Evolutionary conservation across 1,140 invertebrate species (phyloP), one percentile per base, ranked within the genome.

Genomic region (Drosophila virilis): DNA sequence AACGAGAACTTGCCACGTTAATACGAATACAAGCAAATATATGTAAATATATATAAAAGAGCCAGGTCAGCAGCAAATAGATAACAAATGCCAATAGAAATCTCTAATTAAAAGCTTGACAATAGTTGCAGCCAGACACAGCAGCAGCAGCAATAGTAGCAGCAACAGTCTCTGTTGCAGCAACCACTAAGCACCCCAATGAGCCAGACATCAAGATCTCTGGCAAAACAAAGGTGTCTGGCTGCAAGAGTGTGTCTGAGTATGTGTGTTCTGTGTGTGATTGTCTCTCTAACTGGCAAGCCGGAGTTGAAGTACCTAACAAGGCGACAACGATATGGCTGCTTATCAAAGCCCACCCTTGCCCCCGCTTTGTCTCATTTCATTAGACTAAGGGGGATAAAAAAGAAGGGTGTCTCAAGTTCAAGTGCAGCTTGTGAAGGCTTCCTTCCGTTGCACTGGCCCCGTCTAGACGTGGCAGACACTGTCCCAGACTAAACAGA

Each of bases 161-260:
- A 48, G 46, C 38, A 43, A 58, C 37, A 42, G 38, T 28, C 37
- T 28, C n/a, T 28, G 45, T 43, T 33, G 32, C 13, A 8, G 43
- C 32, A 54, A 38, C 46, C 38, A 60, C 57, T 60, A 67, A 67
- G 54, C 55, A 50, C 65, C 54, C 54, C 43, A 33, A 61, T 61
- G 52, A 60, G 59, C 40, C 73, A 71, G 73, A 75, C 73, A 71
- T 75, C 73, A 75, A 75, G 73, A 75, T 70, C 66, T 74, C 17
- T 17, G 33, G 43, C 60, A 32, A 61, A 74, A 74, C 66, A 74
- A 74, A 74, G 72, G 59, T 75, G 73, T 75, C 73, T 70, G 43
- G 38, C 51, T 52, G 35, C 33, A 9, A 50, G 46, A 54, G 37
- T 65, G 59, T 43, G 33, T 59, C 17, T 13, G 37, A 37, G 48